Conservation (phyloP, 2,113 vertebrate species). For the Hippocampus zosterae region DNA sequence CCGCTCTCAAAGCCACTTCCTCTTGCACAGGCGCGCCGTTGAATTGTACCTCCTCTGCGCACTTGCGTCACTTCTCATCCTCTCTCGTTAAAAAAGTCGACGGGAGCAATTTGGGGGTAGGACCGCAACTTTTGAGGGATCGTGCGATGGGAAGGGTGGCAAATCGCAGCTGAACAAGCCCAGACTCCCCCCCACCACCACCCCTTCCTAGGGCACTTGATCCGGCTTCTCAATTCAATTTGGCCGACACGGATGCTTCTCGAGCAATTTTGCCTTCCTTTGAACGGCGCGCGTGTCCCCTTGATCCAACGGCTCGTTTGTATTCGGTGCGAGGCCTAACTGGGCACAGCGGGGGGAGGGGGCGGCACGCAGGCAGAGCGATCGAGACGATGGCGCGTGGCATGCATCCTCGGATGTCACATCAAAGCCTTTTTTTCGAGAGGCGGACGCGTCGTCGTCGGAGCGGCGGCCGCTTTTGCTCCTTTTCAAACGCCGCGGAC, state of each 20-base stretch:
- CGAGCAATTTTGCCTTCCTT: neutral
- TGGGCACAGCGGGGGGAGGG: slow-evolving; percentile 30
- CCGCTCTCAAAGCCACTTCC: slow-evolving; percentile 75
- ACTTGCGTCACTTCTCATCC: slow-evolving; percentile 24
- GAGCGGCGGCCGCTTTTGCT: neutral
- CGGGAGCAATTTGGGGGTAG: neutral
- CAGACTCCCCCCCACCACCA: no score
- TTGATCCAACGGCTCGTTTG: slow-evolving; percentile 55
- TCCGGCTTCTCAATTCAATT: neutral
- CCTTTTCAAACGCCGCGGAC: neutral
- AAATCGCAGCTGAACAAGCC: neutral
- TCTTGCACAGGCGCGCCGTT: slow-evolving; percentile 42
- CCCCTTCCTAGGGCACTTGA: no score
- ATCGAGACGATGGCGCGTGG: slow-evolving; percentile 29
- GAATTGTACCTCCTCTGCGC: slow-evolving; percentile 47
- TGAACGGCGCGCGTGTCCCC: slow-evolving; percentile 25
- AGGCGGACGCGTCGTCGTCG: slow-evolving; percentile 18
- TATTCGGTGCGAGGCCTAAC: slow-evolving; percentile 52
- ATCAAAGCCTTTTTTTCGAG: slow-evolving; percentile 11
- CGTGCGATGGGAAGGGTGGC: neutral
- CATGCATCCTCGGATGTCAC: slow-evolving; percentile 24
- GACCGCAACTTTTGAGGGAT: neutral
- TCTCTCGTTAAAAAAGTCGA: slow-evolving; percentile 32
- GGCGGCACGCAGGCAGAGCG: slow-evolving; percentile 31
- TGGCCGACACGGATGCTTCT: neutral